Base-by-base conservation (phyloP, 2,113 vertebrate genomes). In the Phocoena phocoena region DNA sequence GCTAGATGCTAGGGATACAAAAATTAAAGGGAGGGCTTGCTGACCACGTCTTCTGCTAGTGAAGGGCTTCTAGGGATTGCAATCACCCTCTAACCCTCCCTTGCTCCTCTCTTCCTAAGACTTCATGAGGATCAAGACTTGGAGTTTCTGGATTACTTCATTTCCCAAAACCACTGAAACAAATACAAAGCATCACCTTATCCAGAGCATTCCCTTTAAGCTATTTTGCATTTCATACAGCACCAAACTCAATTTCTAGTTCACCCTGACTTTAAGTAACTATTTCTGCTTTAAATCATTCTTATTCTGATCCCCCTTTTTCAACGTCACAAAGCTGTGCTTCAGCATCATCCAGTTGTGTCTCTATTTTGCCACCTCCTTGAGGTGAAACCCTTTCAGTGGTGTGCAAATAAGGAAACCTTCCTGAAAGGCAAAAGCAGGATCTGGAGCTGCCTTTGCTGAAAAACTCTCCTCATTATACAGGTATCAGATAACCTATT, bases 391-490 rank as follows among this genome's bases (percentile, higher is more conserved):
- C 38, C 71, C 79, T 88, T 96, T 95, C 90, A 26, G 38, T 73
- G 58, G 89, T 71, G 88, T 93, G 94, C 87, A 97, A 90, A 96
- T 88, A 92, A 94, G 89, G 88, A 86, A 86, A 92, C 62, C 67
- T 89, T 71, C 79, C 89, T 96, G 94, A 95, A 93, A 97, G 77
- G 73, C 81, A 81, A 71, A 96, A 91, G 65, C 81, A 17, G 67
- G 80, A 88, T 76, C 58, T 60, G 85, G 85, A 91, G 23, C 82
- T 44, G 68, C 60, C 53, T 96, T 89, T 90, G 36, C 93, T 76
- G 63, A 87, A 88, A 96, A 86, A 77, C 6, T 36, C 53, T 88
- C 36, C 95, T 97, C 96, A 92, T 97, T 94, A 95, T 60, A 96
- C 90, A 97, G 80, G 74, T 88, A 90, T 92, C 80, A 60, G 25